phyloP scores from a whole-genome alignment of 2,113 vertebrate species.

The Oxygymnocypris stewartii region DNA sequence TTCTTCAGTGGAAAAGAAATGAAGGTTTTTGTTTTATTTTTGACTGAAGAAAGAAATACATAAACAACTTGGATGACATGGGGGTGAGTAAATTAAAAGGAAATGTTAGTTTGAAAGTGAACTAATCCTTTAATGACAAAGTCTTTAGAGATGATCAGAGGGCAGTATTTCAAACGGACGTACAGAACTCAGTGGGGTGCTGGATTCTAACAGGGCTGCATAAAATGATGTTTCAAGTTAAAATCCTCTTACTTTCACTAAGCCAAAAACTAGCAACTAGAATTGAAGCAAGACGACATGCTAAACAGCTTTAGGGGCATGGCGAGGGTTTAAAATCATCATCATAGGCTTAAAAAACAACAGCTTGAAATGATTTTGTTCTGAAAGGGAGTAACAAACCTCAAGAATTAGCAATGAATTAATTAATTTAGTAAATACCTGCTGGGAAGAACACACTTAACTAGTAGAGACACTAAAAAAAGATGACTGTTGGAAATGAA shows the following conservation, averaged over 20 bases:
- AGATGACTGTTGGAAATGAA: neutral
- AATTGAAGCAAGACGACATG: neutral
- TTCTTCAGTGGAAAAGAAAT: too few relatives aligned
- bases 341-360: neutral
- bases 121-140: constrained; percentile 46
- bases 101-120: too few relatives aligned
- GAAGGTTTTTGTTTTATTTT: too few relatives aligned
- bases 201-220: neutral
- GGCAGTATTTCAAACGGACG: neutral
- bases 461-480: neutral
- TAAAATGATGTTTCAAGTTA: neutral
- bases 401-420: neutral
- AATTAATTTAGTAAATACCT: neutral
- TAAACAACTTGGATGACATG: too few relatives aligned
- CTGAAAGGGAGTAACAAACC: neutral
- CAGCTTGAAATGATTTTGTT: neutral
- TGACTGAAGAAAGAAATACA: too few relatives aligned
- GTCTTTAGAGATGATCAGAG: constrained; percentile 32
- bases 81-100: too few relatives aligned
- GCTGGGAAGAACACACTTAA: neutral
- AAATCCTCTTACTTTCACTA: neutral
- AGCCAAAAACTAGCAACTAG: neutral
- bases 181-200: neutral
- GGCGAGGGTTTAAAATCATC: neutral
- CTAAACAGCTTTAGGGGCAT: neutral